Percentiles rank a stretch among this genome's conserved stretches.
Conservation (phyloP, 2,113 vertebrate genomes). For the Romanogobio albipinnatus region DNA sequence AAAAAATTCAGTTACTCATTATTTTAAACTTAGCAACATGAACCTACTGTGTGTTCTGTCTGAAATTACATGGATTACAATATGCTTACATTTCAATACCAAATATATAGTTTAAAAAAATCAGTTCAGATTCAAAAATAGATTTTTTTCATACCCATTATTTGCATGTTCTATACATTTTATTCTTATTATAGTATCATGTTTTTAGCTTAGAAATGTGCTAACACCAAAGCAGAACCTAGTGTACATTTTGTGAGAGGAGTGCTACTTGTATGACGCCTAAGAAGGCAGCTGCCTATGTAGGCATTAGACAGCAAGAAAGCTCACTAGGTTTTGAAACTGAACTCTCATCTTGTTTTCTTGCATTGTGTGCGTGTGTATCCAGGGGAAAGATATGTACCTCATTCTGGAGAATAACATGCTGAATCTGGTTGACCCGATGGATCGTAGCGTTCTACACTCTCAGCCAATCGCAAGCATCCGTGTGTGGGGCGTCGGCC, state of each 20-base stretch:
- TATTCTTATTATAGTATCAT: too few species aligned
- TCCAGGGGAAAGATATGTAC: slow-evolving; percentile 97
- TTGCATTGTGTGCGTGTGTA: slow-evolving; percentile 14
- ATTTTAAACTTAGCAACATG: too few species aligned
- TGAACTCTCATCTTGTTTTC: not conserved
- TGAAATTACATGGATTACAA: not conserved
- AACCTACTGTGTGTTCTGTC: too few species aligned
- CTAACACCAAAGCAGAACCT: too few species aligned
- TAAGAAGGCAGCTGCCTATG: not conserved
- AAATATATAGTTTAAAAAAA: not conserved
- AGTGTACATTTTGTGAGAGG: too few species aligned
- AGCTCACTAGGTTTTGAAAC: not conserved
- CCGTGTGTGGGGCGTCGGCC: slow-evolving; percentile 95
- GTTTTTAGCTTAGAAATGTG: too few species aligned
- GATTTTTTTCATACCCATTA: too few species aligned
- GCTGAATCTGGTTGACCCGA: slow-evolving; percentile 94
- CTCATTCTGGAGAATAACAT: slow-evolving; percentile 93
- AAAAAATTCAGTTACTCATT: too few species aligned
- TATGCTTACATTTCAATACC: not conserved
- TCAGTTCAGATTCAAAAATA: too few species aligned
- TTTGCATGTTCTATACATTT: too few species aligned
- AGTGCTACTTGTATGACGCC: not conserved
- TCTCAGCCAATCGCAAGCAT: slow-evolving; percentile 96
- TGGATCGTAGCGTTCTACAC: slow-evolving; percentile 93
- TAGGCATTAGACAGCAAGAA: not conserved